Conservation (phyloP, 2,113 vertebrate species). For the Danio rerio region GRCz12tu NC_133184.1:25468001-25468500, state of each 20-base stretch:
- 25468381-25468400: slow-evolving; percentile 55
- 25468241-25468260: slow-evolving; percentile 87
- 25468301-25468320: slow-evolving; percentile 69
- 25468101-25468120: too few relatives aligned
- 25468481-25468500: not conserved
- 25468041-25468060: too few relatives aligned
- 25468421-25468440: slow-evolving; percentile 68
- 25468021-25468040: too few relatives aligned
- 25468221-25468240: slow-evolving; percentile 83
- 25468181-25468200: slow-evolving; percentile 84
- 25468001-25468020: too few relatives aligned
- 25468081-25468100: too few relatives aligned
- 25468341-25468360: slow-evolving; percentile 76
- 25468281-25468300: slow-evolving; percentile 82
- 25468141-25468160: too few relatives aligned
- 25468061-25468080: too few relatives aligned
- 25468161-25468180: slow-evolving; percentile 61
- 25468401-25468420: slow-evolving; percentile 70
- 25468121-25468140: too few relatives aligned
- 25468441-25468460: slow-evolving; percentile 69
- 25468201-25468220: slow-evolving; percentile 77
- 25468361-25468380: slow-evolving; percentile 73
- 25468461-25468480: not conserved
- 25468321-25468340: slow-evolving; percentile 81
- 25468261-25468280: slow-evolving; percentile 79